Conservation (phyloP, 2,113 vertebrate species). For the Pterocles burchelli region DNA sequence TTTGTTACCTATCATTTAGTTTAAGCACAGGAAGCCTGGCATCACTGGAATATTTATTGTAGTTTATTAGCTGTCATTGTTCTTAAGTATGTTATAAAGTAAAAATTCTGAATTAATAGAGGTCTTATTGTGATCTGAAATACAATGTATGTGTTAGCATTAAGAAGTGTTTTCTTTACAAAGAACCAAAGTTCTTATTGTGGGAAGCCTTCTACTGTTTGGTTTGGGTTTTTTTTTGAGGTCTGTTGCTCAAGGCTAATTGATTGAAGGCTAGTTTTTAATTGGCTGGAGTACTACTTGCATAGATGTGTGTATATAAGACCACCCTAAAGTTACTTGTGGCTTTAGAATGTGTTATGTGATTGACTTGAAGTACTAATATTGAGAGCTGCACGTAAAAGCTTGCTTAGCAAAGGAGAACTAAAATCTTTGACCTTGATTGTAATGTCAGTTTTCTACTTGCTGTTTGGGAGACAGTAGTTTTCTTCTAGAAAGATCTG, state of each 20-base stretch:
- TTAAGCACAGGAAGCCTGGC: background rate
- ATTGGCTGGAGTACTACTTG: background rate
- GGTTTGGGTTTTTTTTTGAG: background rate
- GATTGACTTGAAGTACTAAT: background rate
- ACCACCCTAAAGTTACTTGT: background rate
- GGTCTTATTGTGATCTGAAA: background rate
- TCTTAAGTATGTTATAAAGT: background rate
- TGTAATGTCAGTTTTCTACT: background rate
- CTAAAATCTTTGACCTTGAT: background rate
- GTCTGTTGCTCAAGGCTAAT: background rate
- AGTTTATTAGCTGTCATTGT: background rate
- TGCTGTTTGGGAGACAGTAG: background rate
- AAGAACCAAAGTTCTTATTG: background rate
- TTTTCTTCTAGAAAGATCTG: background rate
- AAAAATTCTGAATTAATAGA: background rate
- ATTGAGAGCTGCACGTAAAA: background rate
- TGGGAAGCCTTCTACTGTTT: background rate
- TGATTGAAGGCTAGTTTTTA: background rate
- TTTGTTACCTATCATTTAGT: background rate
- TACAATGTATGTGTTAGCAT: fast-evolving
- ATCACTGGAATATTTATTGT: background rate
- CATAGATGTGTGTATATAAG: fast-evolving
- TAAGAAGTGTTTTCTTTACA: background rate
- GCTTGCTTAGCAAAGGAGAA: background rate
- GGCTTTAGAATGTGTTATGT: background rate